These are phyloP conservation scores for Disparrhopalites patrizii DNA, from an alignment of 2,888 invertebrate genomes.

Conservation along the genomic window DNA sequence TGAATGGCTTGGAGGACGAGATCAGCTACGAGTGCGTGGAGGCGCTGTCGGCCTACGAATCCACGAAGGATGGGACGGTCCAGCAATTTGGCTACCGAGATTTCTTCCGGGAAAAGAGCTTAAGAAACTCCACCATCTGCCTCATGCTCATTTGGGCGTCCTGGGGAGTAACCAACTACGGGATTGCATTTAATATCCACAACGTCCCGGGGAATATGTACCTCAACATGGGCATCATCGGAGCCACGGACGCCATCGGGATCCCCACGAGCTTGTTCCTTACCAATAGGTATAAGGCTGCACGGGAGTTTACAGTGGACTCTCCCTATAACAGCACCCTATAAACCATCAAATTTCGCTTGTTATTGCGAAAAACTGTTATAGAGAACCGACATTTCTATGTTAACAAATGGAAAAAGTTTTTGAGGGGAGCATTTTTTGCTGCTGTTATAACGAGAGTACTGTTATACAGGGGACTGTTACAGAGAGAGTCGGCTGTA, in stretches of 20 bases:
- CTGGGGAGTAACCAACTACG: slow-evolving; percentile 45
- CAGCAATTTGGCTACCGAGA: slow-evolving; percentile 41
- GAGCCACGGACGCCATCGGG: slow-evolving; percentile 34
- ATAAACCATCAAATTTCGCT: too few species aligned
- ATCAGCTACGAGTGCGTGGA: slow-evolving; percentile 23
- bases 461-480: too few species aligned
- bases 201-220: slow-evolving; percentile 35
- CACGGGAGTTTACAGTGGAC: too few species aligned
- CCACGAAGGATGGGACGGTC: neutral
- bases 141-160: slow-evolving; percentile 42
- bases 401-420: too few species aligned
- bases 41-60: slow-evolving; percentile 35
- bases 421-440: too few species aligned
- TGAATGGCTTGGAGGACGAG: too few species aligned
- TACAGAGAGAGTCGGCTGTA: too few species aligned
- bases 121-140: slow-evolving; percentile 36
- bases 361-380: too few species aligned
- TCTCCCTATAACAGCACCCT: too few species aligned
- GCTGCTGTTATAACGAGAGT: too few species aligned
- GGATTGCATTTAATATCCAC: slow-evolving; percentile 37
- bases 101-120: slow-evolving; percentile 33
- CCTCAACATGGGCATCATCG: slow-evolving; percentile 34
- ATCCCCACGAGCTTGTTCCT: slow-evolving; percentile 35
- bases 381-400: too few species aligned
- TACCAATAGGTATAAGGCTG: slow-evolving; percentile 31